Evolutionary conservation across 2,113 vertebrate genomes (phyloP), one percentile per base, ranked within the genome.

Genomic region (Hepsetus odoe): DNA sequence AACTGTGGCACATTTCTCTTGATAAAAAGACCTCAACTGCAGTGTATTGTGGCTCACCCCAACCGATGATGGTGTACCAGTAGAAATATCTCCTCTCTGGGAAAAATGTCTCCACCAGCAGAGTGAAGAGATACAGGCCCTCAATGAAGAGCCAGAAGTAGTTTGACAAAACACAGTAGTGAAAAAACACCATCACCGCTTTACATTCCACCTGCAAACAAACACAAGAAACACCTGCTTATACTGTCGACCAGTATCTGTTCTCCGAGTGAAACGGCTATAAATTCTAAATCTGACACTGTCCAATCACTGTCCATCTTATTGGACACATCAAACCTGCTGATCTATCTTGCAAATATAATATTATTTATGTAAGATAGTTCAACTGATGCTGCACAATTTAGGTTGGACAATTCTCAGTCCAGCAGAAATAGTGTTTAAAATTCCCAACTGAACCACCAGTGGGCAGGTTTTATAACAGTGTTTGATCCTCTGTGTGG

Each of bases 131-230:
- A 87, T 99, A 99, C 70, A 99, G 83, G 4, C 98, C 98, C 80
- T 99, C 98, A 1, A 99, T 98, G 88, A 99, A 99, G 40, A 99
- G 95, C 98, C 98, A 99, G 91, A 99, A 98, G 87, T 99, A 99
- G 90, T 99, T 99, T 89, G 98, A 99, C 94, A 99, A 96, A 40
- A 99, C 98, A 0, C 97, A 99, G 90, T 98, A 99, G 87, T 99
- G 98, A 85, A 99, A 98, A 91, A 99, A 99, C 73, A 99, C 94
- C 98, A 99, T 96, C 66, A 98, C 93, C 0, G 96, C 93, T 88
- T 97, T 99, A 85, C 98, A 99, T 26, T 95, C 94, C 90, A 97
- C 94, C 98, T 99, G 89, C 56, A 80, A 13, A n/a, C n/a, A 74
- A 62, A 55, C 5, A 70, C 65, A 26, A 74, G 24, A 74, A 24